Evolutionary conservation across 2,797 vertebrate species (phyloP).

Genomic region (Podarcis siculus): DNA sequence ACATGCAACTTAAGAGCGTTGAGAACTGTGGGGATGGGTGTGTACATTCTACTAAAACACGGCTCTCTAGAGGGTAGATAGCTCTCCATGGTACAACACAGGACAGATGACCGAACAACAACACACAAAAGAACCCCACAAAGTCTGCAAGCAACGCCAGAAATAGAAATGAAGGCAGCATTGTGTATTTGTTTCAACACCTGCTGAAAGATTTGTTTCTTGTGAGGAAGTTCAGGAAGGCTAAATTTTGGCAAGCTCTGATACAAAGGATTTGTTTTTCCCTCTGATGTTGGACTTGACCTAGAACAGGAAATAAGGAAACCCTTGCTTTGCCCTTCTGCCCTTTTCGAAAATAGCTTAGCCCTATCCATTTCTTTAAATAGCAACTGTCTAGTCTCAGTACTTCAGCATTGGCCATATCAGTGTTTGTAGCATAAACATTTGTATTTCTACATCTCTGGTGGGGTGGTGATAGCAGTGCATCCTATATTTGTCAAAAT

Average conservation of each 20-base stretch:
- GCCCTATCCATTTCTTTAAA: not conserved
- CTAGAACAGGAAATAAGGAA: conserved; percentile 22
- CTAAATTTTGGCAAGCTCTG: conserved; percentile 6
- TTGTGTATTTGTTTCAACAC: conserved; percentile 22
- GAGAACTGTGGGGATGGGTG: not conserved
- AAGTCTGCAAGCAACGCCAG: not conserved
- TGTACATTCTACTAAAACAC: not conserved
- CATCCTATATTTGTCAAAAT: not conserved
- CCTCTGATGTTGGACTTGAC: conserved; percentile 10
- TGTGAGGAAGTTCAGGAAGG: not conserved
- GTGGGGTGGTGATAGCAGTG: not conserved
- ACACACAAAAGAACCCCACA: not conserved
- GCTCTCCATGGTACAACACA: not conserved
- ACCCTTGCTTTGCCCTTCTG: not conserved
- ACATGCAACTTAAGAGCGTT: not conserved
- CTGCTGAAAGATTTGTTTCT: not conserved
- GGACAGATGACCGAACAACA: conserved; percentile 7
- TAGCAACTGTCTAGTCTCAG: not conserved
- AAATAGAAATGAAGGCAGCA: not conserved
- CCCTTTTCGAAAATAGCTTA: fast-evolving
- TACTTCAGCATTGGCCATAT: not conserved
- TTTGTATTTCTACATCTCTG: not conserved
- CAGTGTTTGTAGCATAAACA: not conserved
- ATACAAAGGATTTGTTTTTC: not conserved
- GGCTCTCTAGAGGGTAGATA: not conserved